These are phyloP conservation scores for Ellobius talpinus DNA, from an alignment of 2,113 vertebrate species.

Conservation along the genomic window DNA sequence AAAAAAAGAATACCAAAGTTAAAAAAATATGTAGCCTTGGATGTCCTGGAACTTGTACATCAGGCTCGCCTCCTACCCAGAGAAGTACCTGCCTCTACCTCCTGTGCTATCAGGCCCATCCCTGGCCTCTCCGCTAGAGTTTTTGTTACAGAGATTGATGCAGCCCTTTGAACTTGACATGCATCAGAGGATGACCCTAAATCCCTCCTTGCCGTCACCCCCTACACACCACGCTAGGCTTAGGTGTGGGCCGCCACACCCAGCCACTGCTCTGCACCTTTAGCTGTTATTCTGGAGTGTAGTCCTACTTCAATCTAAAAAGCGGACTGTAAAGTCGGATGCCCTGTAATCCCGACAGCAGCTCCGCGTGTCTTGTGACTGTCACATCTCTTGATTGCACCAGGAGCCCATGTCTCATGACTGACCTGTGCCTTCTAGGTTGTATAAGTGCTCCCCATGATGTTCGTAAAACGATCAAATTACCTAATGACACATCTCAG, in stretches of 20 bases:
- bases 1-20: no score
- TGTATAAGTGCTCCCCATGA: neutral
- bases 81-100: neutral
- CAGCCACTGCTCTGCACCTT: neutral
- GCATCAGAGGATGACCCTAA: neutral
- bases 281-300: neutral
- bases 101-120: neutral
- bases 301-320: neutral
- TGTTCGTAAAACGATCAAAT: neutral
- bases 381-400: neutral
- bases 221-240: neutral
- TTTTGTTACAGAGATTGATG: neutral
- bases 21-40: neutral
- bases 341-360: neutral
- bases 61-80: neutral
- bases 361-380: neutral
- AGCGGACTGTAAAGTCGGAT: neutral
- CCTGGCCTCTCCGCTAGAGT: neutral
- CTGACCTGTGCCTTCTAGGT: neutral
- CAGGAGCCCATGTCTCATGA: neutral
- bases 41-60: neutral
- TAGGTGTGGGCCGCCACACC: neutral
- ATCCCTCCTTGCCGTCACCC: no score
- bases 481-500: neutral
- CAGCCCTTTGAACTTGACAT: neutral